These are phyloP conservation scores for Amblyjoppa proteus DNA, from an alignment of 2,888 invertebrate species.

Conservation along the genomic window DNA sequence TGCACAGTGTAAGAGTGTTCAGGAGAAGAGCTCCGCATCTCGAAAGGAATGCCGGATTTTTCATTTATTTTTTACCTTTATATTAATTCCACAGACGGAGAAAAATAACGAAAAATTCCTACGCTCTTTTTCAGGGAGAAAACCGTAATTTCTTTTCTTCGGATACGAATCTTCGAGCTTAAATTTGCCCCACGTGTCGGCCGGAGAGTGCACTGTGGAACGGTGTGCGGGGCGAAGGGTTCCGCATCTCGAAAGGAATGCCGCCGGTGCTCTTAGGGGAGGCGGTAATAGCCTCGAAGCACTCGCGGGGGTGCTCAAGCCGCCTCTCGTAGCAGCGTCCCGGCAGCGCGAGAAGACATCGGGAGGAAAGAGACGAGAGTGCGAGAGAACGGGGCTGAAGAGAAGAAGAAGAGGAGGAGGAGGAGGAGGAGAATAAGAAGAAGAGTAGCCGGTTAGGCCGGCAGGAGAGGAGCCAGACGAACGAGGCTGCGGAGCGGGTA, in stretches of 20 bases:
- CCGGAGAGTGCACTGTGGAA: not conserved
- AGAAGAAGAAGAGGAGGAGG: not conserved
- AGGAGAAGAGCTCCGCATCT: not conserved
- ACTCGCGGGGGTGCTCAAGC: not conserved
- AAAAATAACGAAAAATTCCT: too few species aligned
- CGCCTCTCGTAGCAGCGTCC: not conserved
- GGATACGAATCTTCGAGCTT: not conserved
- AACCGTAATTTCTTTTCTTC: not conserved
- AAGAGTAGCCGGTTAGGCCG: slow-evolving; percentile 34
- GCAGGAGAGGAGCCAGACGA: slow-evolving; percentile 28
- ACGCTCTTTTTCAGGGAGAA: too few species aligned
- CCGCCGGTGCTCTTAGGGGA: slow-evolving; percentile 16
- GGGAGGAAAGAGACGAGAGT: not conserved
- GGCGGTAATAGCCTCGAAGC: slow-evolving; percentile 28
- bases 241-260: not conserved
- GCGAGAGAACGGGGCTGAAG: not conserved
- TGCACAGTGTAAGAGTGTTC: not conserved
- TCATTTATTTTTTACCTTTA: too few species aligned
- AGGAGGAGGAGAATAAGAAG: slow-evolving; percentile 2
- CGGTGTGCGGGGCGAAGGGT: not conserved
- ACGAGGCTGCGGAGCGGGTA: slow-evolving; percentile 12
- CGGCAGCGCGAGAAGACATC: slow-evolving; percentile 10
- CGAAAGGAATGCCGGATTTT: not conserved
- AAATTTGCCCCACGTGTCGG: not conserved
- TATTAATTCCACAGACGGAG: too few species aligned